phyloP scores from a whole-genome alignment of 2,797 vertebrate genomes.

The Cyclopterus lumpus region DNA sequence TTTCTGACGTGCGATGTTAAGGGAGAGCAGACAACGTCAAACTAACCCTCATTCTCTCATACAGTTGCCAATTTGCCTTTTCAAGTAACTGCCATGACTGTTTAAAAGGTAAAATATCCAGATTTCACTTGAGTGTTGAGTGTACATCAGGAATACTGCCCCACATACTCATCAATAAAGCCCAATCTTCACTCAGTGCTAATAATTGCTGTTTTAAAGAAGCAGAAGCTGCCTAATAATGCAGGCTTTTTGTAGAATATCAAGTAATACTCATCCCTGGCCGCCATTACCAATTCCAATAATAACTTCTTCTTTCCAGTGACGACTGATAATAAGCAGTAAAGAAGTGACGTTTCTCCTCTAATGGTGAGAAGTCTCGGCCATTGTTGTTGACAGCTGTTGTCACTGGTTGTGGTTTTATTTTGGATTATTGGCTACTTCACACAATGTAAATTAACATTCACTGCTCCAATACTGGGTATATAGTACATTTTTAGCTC shows the following conservation, averaged over 20 bases:
- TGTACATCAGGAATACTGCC: constrained; percentile 36
- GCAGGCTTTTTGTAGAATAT: constrained; percentile 42
- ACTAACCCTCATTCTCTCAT: constrained; percentile 17
- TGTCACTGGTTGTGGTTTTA: constrained; percentile 7
- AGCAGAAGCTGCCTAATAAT: constrained; percentile 2
- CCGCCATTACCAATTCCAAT: constrained; percentile 46
- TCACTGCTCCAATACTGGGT: not conserved
- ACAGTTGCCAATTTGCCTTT: constrained; percentile 9
- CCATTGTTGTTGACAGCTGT: constrained; percentile 1
- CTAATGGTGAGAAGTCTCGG: not conserved
- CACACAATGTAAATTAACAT: not conserved
- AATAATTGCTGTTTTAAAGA: constrained; percentile 28
- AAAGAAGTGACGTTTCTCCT: constrained; percentile 19
- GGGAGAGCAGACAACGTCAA: constrained; percentile 31
- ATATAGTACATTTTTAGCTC: not conserved
- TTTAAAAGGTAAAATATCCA: constrained; percentile 54
- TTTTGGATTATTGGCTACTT: constrained; percentile 19
- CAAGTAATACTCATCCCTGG: constrained; percentile 36
- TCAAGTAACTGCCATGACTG: constrained; percentile 30
- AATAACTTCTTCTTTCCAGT: constrained; percentile 43
- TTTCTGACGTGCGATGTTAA: constrained; percentile 20
- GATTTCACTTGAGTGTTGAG: constrained; percentile 45
- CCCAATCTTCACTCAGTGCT: constrained; percentile 13
- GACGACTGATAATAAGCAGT: constrained; percentile 42
- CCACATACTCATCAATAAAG: constrained; percentile 8